Evolutionary conservation across 2,113 vertebrate species (phyloP).

Genomic region (Cyphomyrus plagiostoma): DNA sequence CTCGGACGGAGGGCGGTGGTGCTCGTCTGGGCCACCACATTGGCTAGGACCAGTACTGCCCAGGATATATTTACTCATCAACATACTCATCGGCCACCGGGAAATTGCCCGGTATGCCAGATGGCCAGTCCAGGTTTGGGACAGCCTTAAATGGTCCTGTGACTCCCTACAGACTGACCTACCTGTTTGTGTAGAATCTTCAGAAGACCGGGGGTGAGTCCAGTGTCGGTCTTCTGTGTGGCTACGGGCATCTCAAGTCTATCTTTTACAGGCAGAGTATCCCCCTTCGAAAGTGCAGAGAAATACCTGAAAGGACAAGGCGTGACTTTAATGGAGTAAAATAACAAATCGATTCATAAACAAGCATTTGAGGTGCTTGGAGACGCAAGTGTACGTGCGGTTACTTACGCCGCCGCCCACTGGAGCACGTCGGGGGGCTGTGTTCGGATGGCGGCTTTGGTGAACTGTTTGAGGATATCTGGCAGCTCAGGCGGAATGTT

Average conservation of each 20-base stretch:
- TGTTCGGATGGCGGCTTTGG: slow-evolving; percentile 84
- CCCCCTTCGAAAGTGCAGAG: slow-evolving; percentile 69
- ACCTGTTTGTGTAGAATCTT: slow-evolving; percentile 84
- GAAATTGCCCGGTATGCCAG: not conserved
- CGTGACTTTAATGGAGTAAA: not conserved
- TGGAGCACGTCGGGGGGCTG: slow-evolving; percentile 78
- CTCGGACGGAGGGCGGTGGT: too few relatives aligned
- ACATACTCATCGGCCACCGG: not conserved
- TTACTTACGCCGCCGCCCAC: slow-evolving; percentile 82
- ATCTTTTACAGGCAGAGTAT: slow-evolving; percentile 76
- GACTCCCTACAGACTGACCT: not conserved
- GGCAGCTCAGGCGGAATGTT: slow-evolving; percentile 76
- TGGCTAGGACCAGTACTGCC: too few relatives aligned
- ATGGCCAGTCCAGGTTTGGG: not conserved
- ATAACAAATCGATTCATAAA: not conserved
- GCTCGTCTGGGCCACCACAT: too few relatives aligned
- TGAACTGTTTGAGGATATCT: slow-evolving; percentile 84
- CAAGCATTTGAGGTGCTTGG: not conserved
- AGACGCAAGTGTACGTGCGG: not conserved
- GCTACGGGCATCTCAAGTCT: slow-evolving; percentile 65
- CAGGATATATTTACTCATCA: not conserved
- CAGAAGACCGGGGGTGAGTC: slow-evolving; percentile 77
- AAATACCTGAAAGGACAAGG: slow-evolving; percentile 71
- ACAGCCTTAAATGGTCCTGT: not conserved
- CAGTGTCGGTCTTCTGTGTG: slow-evolving; percentile 58